These are phyloP conservation scores for Cydia splendana DNA, from an alignment of 1,140 invertebrate genomes.

Conservation along the genomic window DNA sequence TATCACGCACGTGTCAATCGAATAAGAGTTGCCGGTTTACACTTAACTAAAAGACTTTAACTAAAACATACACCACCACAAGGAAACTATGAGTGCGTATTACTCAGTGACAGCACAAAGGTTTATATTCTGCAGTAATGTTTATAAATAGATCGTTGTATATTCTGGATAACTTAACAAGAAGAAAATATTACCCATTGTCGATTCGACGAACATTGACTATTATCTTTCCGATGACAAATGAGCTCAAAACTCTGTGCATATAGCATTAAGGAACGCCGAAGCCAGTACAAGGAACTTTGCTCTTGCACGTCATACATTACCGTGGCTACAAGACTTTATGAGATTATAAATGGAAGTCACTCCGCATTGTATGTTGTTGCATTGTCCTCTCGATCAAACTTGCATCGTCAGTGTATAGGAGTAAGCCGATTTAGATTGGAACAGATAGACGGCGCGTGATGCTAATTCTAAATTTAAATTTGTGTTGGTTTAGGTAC, in stretches of 20 bases:
- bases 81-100: neutral
- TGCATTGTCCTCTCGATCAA: conserved; percentile 19
- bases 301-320: conserved; percentile 45
- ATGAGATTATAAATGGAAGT: neutral
- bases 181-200: conserved; percentile 62
- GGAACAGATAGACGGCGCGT: conserved; percentile 57
- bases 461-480: conserved; percentile 70
- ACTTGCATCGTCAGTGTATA: conserved; percentile 40
- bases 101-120: conserved; percentile 12
- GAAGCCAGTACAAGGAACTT: conserved; percentile 29
- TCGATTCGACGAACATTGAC: conserved; percentile 63
- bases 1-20: no score
- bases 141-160: conserved; percentile 36
- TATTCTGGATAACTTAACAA: conserved; percentile 46
- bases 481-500: conserved; percentile 50
- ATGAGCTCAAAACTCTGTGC: conserved; percentile 60
- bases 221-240: conserved; percentile 71
- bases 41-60: no score
- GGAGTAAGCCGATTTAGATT: conserved; percentile 73
- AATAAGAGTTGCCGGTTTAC: no score
- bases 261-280: conserved; percentile 44
- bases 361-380: neutral
- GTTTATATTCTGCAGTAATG: conserved; percentile 29
- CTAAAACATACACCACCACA: neutral
- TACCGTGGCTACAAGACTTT: conserved; percentile 39